Base-by-base conservation (phyloP, 2,888 invertebrate genomes). In the Neoaliturus tenellus region DNA sequence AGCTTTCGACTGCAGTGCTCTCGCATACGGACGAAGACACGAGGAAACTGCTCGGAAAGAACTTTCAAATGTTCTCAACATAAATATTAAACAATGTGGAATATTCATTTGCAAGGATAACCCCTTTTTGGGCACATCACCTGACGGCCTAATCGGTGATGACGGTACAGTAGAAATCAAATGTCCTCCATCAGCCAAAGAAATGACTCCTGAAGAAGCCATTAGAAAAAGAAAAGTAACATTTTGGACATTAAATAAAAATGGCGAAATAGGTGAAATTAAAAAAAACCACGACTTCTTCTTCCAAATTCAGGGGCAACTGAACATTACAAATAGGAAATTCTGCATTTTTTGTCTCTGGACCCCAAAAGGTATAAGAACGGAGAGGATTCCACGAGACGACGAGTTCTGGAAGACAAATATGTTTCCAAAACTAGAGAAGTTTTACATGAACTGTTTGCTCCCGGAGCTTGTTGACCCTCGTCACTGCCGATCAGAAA, bases 301-400 rank as follows among this genome's bases (percentile, higher is more conserved):
- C 39, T 83, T 23, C 28, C 82, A 83, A 83, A 33, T 83, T 0
- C 82, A 83, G 39, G 82, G 82, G 6, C 82, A 82, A 73, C 82
- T 71, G n/a, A 44, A 71, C 17, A 14, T 82, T 14, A 71, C 82
- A 0, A 48, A 71, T 31, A 82, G 82, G 31, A 55, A 51, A 71
- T 82, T 31, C 28, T 82, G 82, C 67, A 5, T 14, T 25, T 82
- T 82, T 73, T n/a, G 31, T 12, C 25, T 82, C 23, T 82, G 71
- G 71, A 73, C 82, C 10, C 73, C 82, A 33, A 82, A 73, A 73
- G 71, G 82, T 1, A 0, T 55, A 12, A 82, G 35, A 73, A 20
- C 55, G 20, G 33, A 41, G 14, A 71, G 6, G 25, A 73, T 82
- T 17, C 35, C 25, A n/a, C 28, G 48, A 82, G 55, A 82, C 31